Evolutionary conservation across 2,797 vertebrate genomes (phyloP), one percentile per base, ranked within the genome.

Genomic region (Microctenopoma stevenorrisi): DNA sequence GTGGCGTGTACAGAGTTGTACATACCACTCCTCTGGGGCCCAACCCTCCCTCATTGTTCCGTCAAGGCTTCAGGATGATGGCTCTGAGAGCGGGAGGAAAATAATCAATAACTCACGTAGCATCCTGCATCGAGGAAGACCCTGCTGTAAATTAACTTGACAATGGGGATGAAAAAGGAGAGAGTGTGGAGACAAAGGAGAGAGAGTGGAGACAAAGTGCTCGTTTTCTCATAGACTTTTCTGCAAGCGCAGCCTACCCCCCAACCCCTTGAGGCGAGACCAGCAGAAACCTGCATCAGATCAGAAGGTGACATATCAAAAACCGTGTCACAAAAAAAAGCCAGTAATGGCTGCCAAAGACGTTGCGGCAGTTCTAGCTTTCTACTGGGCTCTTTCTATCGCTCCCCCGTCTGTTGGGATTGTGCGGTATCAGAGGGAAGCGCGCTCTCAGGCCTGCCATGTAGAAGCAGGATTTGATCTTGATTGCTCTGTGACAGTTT

Each of bases 251-350:
- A 88, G 88, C 84, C 90, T 38, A 60, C 92, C 87, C 90, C 93
- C 94, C 40, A 92, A 96, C 94, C 95, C 95, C 89, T 92, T 86
- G 82, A 94, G 95, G 95, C 94, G 89, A 90, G 95, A 95, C 94
- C 94, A 94, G 95, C 94, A 93, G 93, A 95, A 95, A 94, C 95
- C 94, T 87, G 95, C 94, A 92, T 94, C 94, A 96, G 95, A 97
- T 97, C 95, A 97, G 93, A 96, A 95, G 95, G 94, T 95, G 95
- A 95, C 95, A 96, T 96, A 95, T 96, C 95, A 96, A 96, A 96
- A 94, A 95, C 92, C 91, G 91, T 94, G 95, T 94, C 94, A 92
- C 93, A 93, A 91, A 86, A 89, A 40, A 86, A 78, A 89, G 82
- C 84, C 90, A 88, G 86, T 90, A 92, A 90, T 89, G 91, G 89